A percentile compares a stretch with the other conserved stretches of the same genome.
Conservation (phyloP, 2,888 invertebrate species). For the Lymantria monacha region DNA sequence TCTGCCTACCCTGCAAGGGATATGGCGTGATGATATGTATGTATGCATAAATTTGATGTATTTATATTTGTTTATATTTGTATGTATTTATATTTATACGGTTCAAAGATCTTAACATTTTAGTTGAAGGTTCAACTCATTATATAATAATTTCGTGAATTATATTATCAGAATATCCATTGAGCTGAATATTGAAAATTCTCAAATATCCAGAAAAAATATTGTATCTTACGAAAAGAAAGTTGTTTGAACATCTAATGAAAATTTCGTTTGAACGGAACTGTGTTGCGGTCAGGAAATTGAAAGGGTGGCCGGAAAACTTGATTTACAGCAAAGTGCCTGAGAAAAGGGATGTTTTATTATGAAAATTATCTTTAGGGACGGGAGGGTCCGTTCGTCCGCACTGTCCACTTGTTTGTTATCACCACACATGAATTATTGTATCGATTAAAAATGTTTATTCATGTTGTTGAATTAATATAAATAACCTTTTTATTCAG, state of each 20-base stretch:
- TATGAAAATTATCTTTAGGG: constrained; percentile 69
- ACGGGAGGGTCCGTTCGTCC: constrained; percentile 41
- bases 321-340: constrained; percentile 72
- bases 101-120: no score
- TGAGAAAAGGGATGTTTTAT: constrained; percentile 73
- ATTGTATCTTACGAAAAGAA: constrained; percentile 41
- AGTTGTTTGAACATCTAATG: constrained; percentile 59
- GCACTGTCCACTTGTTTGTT: constrained; percentile 41
- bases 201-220: constrained; percentile 49
- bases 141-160: no score
- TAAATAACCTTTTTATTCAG: no score
- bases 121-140: no score
- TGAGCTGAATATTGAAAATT: constrained; percentile 11
- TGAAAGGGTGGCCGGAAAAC: constrained; percentile 71
- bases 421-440: constrained; percentile 37
- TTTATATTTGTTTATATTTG: no score
- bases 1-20: no score
- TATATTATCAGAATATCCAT: not conserved
- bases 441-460: constrained; percentile 44
- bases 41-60: no score
- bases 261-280: constrained; percentile 62
- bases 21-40: no score
- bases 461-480: constrained; percentile 19
- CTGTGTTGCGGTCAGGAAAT: constrained; percentile 74
- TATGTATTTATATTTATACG: no score